Evolutionary conservation across 2,797 vertebrate species (phyloP), one percentile per base, ranked within the genome.

Genomic region (Salarias fasciatus): DNA sequence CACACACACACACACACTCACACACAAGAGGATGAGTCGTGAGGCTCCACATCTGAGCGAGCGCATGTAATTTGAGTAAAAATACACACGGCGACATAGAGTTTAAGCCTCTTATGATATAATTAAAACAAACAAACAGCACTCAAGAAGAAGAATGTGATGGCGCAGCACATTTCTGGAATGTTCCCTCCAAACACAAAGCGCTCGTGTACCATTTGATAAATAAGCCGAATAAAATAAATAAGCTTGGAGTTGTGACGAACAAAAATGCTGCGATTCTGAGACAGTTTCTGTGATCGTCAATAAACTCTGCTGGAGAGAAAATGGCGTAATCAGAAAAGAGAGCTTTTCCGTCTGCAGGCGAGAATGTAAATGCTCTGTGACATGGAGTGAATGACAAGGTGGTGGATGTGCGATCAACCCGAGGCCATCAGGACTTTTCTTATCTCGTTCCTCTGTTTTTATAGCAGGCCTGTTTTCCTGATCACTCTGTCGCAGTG

Each of bases 101-200:
- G 24, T 2, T 11, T 70, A 78, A 76, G 66, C 66, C 56, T 83
- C 66, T 81, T 78, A 76, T 55, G 63, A 38, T 38, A 64, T 70
- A 66, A 83, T 79, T 77, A 24, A 24, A 82, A 66, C 53, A 56
- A 58, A 63, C 58, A 72, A 72, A 38, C 47, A 64, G 29, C 31
- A 33, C n/a, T 55, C 63, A 7, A 29, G 65, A 82, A 75, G 55
- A 24, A 66, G 75, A 74, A 75, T 10, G 12, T 50, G 71, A 60
- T 72, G 75, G 83, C 13, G 40, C 4, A 3, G 52, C 65, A 67
- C 15, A 50, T 77, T 70, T 66, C 40, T 43, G 5, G 0, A 49
- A 71, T 18, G 48, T 66, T 68, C 45, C 60, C 14, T 14, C 4
- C 45, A 28, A 55, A 56, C 51, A 63, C 52, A 65, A 77, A 61